Evolutionary conservation across 2,113 vertebrate species (phyloP).

Genomic region (Deroptyus accipitrinus): DNA sequence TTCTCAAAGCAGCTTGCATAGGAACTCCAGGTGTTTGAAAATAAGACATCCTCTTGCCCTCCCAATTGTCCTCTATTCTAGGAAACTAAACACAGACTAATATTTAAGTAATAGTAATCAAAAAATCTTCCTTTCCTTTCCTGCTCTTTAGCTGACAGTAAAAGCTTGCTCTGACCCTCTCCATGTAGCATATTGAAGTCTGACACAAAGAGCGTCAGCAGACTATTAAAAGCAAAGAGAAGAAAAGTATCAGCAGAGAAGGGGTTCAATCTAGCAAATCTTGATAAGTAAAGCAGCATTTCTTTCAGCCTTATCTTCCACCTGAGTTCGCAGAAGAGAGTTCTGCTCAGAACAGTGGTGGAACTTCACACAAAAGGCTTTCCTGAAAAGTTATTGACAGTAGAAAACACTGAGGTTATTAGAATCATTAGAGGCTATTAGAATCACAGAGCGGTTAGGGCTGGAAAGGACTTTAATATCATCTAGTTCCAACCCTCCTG

Average conservation of each 20-base stretch:
- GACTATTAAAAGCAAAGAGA: background rate
- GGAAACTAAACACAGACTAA: background rate
- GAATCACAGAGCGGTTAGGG: background rate
- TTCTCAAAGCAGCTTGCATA: background rate
- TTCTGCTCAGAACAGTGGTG: background rate
- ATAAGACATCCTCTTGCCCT: background rate
- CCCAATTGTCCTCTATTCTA: background rate
- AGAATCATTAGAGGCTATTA: background rate
- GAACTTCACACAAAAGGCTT: background rate
- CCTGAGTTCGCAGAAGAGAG: background rate
- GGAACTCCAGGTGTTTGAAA: background rate
- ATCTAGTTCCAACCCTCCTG: background rate
- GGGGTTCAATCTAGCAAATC: background rate
- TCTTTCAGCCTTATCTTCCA: background rate
- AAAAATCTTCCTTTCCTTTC: background rate
- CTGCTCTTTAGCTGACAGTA: background rate
- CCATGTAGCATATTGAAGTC: rapidly evolving
- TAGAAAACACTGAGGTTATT: background rate
- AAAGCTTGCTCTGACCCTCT: rapidly evolving
- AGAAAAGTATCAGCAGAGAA: background rate
- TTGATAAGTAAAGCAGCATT: background rate
- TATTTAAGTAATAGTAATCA: background rate
- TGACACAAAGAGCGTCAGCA: background rate
- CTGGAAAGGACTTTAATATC: background rate
- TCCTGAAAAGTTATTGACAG: background rate